Percentiles rank a stretch among this genome's conserved stretches.
These are phyloP conservation scores for Lepidotrigona ventralis DNA, from an alignment of 1,140 invertebrate genomes.

Conservation along the genomic window DNA sequence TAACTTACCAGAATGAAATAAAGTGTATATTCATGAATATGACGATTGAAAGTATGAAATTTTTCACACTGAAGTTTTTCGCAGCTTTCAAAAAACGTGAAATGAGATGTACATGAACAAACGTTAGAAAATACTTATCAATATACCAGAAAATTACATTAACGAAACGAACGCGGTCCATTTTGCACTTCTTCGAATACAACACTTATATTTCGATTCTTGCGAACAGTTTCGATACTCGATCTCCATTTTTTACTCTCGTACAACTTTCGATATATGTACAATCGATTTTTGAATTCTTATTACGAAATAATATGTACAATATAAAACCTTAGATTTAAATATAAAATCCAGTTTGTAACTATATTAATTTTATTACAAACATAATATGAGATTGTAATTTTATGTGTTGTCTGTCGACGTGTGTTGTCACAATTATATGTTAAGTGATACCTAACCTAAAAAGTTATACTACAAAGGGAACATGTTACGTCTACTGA, in stretches of 20 bases:
- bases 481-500: slow-evolving; percentile 1
- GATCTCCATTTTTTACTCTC: not conserved
- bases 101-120: not conserved
- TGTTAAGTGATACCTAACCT: not conserved
- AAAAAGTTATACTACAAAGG: not conserved
- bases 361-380: not conserved
- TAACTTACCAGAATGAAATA: not conserved
- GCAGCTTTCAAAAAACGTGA: not conserved
- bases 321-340: not conserved
- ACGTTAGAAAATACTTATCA: too few species aligned
- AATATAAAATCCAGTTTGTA: not conserved
- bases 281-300: not conserved
- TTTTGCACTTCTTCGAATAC: not conserved
- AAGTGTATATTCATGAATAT: not conserved
- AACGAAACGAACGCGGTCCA: not conserved
- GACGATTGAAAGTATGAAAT: not conserved
- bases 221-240: not conserved
- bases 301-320: not conserved
- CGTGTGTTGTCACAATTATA: not conserved
- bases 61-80: not conserved
- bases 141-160: not conserved
- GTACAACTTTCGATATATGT: not conserved
- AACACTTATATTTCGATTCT: not conserved
- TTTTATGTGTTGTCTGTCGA: too few species aligned
- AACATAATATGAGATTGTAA: not conserved